A percentile compares a stretch with the other conserved stretches of the same genome.
Evolutionary conservation across 2,888 invertebrate species (phyloP).

Genomic region (Cylloceria caligata): DNA sequence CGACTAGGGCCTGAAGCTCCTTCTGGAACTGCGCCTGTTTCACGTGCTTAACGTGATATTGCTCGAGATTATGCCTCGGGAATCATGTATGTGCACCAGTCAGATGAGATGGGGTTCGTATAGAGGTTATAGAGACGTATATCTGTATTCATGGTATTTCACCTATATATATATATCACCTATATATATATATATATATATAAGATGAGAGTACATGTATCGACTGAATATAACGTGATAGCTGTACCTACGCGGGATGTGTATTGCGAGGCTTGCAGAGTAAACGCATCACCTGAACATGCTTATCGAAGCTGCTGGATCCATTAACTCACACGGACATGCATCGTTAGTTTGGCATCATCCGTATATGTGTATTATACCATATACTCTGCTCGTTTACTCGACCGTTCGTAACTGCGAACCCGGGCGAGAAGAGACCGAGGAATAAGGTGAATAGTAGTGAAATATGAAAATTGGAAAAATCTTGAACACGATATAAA

Average conservation of each 20-base stretch:
- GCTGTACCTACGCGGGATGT: conserved; percentile 17
- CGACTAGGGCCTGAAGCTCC: conserved; percentile 32
- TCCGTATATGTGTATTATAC: conserved; percentile 20
- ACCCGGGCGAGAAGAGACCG: not conserved
- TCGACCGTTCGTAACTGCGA: conserved; percentile 2
- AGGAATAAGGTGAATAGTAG: not conserved
- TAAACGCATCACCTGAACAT: conserved; percentile 40
- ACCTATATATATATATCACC: not conserved
- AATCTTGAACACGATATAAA: conserved; percentile 3
- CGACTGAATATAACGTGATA: conserved; percentile 50
- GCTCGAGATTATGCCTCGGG: conserved; percentile 65
- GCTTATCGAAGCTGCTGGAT: conserved; percentile 62
- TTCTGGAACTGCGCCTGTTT: conserved; percentile 48
- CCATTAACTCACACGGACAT: conserved; percentile 59
- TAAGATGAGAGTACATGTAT: conserved; percentile 59
- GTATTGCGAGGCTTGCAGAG: conserved; percentile 40
- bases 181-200: not conserved
- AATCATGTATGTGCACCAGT: conserved; percentile 31
- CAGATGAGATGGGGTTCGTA: conserved; percentile 49
- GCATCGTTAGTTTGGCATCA: conserved; percentile 36
- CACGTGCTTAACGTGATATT: conserved; percentile 66
- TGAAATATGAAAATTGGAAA: conserved; percentile 38
- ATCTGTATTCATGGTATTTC: conserved; percentile 37
- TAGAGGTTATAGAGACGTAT: conserved; percentile 27
- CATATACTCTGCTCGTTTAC: conserved; percentile 12